Evolutionary conservation across 2,113 vertebrate genomes (phyloP), one percentile per base, ranked within the genome.

Genomic region (human): DNA sequence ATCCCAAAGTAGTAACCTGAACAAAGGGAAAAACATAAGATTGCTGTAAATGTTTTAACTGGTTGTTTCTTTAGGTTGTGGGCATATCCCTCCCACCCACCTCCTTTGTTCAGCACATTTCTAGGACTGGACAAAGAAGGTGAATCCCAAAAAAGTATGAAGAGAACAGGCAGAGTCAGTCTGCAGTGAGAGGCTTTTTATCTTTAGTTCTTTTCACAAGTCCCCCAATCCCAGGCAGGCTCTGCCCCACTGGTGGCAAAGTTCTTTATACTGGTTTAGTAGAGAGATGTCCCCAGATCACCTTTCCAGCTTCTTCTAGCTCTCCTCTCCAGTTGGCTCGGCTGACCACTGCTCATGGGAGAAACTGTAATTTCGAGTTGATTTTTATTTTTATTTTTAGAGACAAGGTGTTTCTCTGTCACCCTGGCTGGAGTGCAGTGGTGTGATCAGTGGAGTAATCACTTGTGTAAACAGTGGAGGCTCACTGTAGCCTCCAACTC

Each of bases 1-100:
- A 98, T 99, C 99, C 99, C 99, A 99, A 81, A 99, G 99, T 6
- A 99, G 98, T 93, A 99, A 98, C 98, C 99, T 99, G 97, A 8
- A 50, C 30, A 96, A 43, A 83, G 84, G 94, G 18, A 93, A 91
- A 66, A 52, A 78, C 48, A 18, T 4, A 83, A 93, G 75, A 55
- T 52, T 89, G n/a, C 14, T 57, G 48, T 89, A 35, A 90, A 30
- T 18, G 32, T 81, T 38, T 75, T 48, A 18, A 52, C 48, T 55
- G 79, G 30, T 43, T 45, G 18, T 59, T 61, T 85, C 40, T 64
- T 48, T 23, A 25, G 10, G 55, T 32, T 72, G 40, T 3, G 13
- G 78, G 43, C 3, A 30, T 4, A 20, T 1, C 30, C 57, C 40
- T 73, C 75, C 20, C 86, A 45, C 25, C 12, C 64, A 35, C 30